Conservation (phyloP, 2,797 vertebrate genomes). For the Acanthurus tractus region DNA sequence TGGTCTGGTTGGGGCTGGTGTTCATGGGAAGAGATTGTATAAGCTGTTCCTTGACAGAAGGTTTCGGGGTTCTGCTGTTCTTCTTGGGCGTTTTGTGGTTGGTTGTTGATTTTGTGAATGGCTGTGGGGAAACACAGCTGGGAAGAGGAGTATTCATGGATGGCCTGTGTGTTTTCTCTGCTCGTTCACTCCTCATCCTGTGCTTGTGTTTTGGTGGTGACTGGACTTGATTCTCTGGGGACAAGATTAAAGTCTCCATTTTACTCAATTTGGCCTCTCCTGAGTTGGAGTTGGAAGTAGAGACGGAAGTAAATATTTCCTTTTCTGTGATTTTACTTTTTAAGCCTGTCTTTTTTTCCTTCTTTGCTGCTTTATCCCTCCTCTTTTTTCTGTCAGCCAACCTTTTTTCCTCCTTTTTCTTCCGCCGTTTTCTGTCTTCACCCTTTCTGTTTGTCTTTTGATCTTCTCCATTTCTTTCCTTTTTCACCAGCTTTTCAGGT, state of each 20-base stretch:
- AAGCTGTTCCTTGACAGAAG: constrained; percentile 23
- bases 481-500: constrained; percentile 68
- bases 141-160: constrained; percentile 42
- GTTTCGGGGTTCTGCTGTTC: constrained; percentile 38
- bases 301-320: constrained; percentile 25
- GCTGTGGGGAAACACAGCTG: constrained; percentile 56
- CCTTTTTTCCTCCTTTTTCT: constrained; percentile 74
- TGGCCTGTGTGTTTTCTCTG: constrained; percentile 37
- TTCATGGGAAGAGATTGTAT: constrained; percentile 33
- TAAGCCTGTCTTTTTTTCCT: constrained; percentile 53
- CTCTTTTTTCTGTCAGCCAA: constrained; percentile 70
- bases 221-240: constrained; percentile 28
- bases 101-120: constrained; percentile 58
- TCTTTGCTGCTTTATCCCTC: constrained; percentile 67
- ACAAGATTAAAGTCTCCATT: constrained; percentile 24
- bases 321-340: constrained; percentile 48
- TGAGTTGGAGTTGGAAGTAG: constrained; percentile 18
- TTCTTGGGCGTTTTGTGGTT: constrained; percentile 68
- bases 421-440: constrained; percentile 74
- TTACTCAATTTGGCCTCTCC: constrained; percentile 44
- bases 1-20: constrained; percentile 32
- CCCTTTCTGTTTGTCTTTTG: constrained; percentile 54
- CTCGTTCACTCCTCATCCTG: constrained; percentile 62
- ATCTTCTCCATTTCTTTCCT: constrained; percentile 64
- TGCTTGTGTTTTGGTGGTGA: constrained; percentile 65